Base-by-base conservation (phyloP, 2,888 invertebrate species). In the Machimus atricapillus region DNA sequence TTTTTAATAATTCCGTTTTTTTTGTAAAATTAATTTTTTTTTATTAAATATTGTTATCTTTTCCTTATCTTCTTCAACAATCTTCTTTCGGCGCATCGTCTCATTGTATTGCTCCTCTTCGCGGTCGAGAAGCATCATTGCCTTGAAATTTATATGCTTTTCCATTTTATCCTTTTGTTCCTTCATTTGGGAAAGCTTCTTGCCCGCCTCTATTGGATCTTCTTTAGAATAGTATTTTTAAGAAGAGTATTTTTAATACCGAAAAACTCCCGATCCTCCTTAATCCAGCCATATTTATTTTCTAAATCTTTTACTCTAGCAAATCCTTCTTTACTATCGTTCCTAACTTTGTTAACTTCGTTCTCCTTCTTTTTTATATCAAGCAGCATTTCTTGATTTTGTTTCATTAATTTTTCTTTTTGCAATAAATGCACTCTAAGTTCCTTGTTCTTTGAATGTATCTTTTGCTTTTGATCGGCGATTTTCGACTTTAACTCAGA, bases 111-210 rank as follows among this genome's bases (percentile, higher is more conserved):
- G 95, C 90, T 97, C 97, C 93, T 98, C 98, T 91, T 97, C 97
- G 90, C 96, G 96, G 86, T 95, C 96, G 86, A 98, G 94, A 92
- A 97, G 94, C 91, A 96, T 96, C 94, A 98, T 97, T 0, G 98
- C 98, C 90, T 97, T 94, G 87, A 96, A 95, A 92, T 97, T 97
- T 9, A 97, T 95, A 87, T 93, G 95, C 82, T 95, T 93, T 87
- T 95, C 94, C 90, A 98, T 93, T 91, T 94, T 94, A 88, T 95
- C 95, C 85, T 94, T 94, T 34, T 94, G 93, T 89, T 95, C 95
- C 89, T 90, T 90, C 90, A 92, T 90, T 40, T 89, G 88, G 0
- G 87, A 89, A 19, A 93, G 86, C 87, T 92, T 92, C 9, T 90
- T 90, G 4, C 92, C 92, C 0, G 92, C 92, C 86, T 91, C 94